Evolutionary conservation across 2,888 invertebrate species (phyloP), one percentile per base, ranked within the genome.

Genomic region (Drosophila helvetica): DNA sequence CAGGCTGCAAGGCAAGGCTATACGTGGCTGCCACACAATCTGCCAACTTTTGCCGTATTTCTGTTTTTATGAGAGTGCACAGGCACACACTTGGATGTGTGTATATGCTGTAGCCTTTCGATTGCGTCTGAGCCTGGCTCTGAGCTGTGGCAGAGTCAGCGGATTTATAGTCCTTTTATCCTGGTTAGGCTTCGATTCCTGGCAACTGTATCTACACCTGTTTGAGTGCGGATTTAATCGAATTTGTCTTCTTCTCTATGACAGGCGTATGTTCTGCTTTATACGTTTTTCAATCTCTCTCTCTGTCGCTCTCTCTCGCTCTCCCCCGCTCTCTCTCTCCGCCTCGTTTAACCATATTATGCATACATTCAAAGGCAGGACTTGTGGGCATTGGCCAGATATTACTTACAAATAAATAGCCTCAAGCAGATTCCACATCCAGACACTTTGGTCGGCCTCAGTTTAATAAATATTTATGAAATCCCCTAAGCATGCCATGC

Each of bases 391-490:
- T 55, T 50, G 54, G 43, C 64, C 64, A 55, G 52, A 58, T 54
- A 67, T 69, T 66, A 67, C 67, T 66, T 69, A 70, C 61, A 60
- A 66, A 65, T 62, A 69, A 69, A 68, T 54, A 48, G 22, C 69
- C 61, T 19, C 69, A 7, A 43, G 62, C 70, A 46, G 52, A 27
- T 45, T 51, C 55, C 55, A 56, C 43, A 61, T 17, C 27, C 57
- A 55, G 67, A 74, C 74, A 77, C 74, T 50, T 60, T 59, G 74
- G 56, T 48, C 47, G 57, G 64, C 66, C 53, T 52, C 66, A 59
- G 67, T 25, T 63, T 67, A 70, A 77, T 78, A 79, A 78, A 77
- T 74, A 79, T 61, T 57, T 73, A 73, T 76, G 74, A 71, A 75
- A 58, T 67, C 65, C 65, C 38, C 57, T 3, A 33, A 19, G 60